Evolutionary conservation across 1,140 invertebrate species (phyloP).

Genomic region (Sipha flava): DNA sequence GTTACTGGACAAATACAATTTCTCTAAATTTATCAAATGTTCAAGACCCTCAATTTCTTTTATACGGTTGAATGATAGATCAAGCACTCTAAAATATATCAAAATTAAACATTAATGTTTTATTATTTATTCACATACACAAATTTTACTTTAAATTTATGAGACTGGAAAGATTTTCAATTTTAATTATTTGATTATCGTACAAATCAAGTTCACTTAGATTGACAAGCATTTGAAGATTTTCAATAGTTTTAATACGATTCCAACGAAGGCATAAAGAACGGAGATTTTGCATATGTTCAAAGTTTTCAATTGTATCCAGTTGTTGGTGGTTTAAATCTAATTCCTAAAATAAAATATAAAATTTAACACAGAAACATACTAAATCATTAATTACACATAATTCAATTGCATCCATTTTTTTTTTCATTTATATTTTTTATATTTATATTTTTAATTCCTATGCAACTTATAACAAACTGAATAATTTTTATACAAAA

Average conservation of each 20-base stretch:
- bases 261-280: conserved; percentile 86
- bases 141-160: conserved; percentile 77
- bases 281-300: conserved; percentile 63
- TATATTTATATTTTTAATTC: too few species aligned
- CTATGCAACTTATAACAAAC: too few species aligned
- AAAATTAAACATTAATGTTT: conserved; percentile 8
- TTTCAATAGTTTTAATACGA: conserved; percentile 89
- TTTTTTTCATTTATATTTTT: too few species aligned
- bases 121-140: too few species aligned
- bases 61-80: conserved; percentile 96
- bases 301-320: conserved; percentile 71
- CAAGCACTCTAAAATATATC: conserved; percentile 61
- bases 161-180: conserved; percentile 79
- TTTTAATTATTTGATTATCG: conserved; percentile 88
- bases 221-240: conserved; percentile 62
- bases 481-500: too few species aligned
- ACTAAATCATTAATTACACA: too few species aligned
- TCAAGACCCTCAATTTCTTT: conserved; percentile 79
- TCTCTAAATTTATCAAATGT: conserved; percentile 69
- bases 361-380: neutral
- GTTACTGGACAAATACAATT: conserved; percentile 87
- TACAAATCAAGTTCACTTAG: conserved; percentile 86
- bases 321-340: conserved; percentile 85
- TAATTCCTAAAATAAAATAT: conserved; percentile 49
- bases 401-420: too few species aligned